Percentiles rank a stretch among this genome's conserved stretches.
Evolutionary conservation across 2,113 vertebrate genomes (phyloP).

Genomic region (Pygathrix nemaeus): DNA sequence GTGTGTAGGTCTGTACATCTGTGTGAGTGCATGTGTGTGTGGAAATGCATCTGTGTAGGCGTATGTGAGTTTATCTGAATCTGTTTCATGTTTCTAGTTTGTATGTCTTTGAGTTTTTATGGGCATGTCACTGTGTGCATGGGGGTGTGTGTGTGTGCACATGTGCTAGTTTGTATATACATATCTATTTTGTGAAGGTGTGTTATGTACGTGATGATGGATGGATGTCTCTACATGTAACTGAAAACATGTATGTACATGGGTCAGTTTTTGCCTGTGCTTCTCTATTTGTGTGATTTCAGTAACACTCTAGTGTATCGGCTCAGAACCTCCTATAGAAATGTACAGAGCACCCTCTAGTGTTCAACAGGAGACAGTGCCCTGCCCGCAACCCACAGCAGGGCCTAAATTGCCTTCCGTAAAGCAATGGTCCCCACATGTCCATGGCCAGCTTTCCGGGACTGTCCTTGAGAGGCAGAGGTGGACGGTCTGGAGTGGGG

Average conservation of each 20-base stretch:
- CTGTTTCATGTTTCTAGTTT: not conserved
- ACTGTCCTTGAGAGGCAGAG: not conserved
- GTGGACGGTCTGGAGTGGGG: not conserved
- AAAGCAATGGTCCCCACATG: no score
- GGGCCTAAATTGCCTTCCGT: not conserved
- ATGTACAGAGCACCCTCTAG: conserved; percentile 31
- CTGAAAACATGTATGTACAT: not conserved
- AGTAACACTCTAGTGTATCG: no score
- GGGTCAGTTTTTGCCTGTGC: not conserved
- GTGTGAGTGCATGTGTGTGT: not conserved
- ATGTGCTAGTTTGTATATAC: not conserved
- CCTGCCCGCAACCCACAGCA: accelerated
- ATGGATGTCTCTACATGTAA: not conserved
- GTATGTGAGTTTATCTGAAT: not conserved
- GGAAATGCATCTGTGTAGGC: not conserved
- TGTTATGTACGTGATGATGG: not conserved
- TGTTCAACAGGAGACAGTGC: not conserved
- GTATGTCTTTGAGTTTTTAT: not conserved
- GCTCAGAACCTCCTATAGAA: not conserved
- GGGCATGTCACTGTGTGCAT: not conserved
- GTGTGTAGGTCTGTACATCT: not conserved
- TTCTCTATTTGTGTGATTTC: not conserved
- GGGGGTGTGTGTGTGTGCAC: not conserved
- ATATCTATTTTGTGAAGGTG: not conserved
- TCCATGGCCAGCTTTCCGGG: not conserved